phyloP scores from a whole-genome alignment of 2,888 invertebrate species.

The Gasteruption jaculator region DNA sequence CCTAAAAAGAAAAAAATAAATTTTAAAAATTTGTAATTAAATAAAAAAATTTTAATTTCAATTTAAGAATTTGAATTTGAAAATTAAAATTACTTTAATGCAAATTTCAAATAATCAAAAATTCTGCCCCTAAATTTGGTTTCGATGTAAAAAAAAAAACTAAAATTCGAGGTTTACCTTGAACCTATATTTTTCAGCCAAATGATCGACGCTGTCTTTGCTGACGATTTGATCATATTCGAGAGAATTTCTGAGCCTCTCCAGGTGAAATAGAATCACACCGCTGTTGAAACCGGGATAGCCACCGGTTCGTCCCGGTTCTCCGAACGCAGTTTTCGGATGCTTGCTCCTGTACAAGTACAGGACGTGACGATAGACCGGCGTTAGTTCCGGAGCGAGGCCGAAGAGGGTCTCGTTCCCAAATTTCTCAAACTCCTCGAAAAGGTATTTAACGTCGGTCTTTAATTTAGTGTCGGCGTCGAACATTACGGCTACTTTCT shows the following conservation, averaged over 20 bases:
- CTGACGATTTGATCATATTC: slow-evolving; percentile 59
- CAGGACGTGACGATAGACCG: slow-evolving; percentile 74
- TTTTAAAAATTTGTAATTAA: background rate
- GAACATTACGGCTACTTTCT: slow-evolving; percentile 64
- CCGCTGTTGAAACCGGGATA: slow-evolving; percentile 81
- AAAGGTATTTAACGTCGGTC: slow-evolving; percentile 63
- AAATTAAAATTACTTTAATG: slow-evolving; percentile 15
- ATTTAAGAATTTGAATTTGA: slow-evolving; percentile 20
- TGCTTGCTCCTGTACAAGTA: slow-evolving; percentile 63
- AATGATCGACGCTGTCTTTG: slow-evolving; percentile 54
- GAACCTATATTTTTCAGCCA: slow-evolving; percentile 62
- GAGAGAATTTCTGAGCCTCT: slow-evolving; percentile 61
- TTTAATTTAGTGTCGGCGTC: slow-evolving; percentile 76
- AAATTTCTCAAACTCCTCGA: slow-evolving; percentile 65
- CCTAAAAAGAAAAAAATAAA: slow-evolving; percentile 43
- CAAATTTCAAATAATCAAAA: background rate
- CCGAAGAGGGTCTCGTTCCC: slow-evolving; percentile 64
- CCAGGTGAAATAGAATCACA: slow-evolving; percentile 67
- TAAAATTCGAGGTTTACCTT: slow-evolving; percentile 47
- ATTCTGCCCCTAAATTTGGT: too few relatives aligned
- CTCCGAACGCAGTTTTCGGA: slow-evolving; percentile 61
- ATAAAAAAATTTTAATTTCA: background rate
- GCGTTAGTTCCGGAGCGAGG: slow-evolving; percentile 69
- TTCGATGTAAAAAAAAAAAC: background rate
- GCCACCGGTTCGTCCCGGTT: slow-evolving; percentile 53